These are phyloP conservation scores for Pteropus rufus DNA, from an alignment of 2,797 vertebrate genomes.

Conservation along the genomic window DNA sequence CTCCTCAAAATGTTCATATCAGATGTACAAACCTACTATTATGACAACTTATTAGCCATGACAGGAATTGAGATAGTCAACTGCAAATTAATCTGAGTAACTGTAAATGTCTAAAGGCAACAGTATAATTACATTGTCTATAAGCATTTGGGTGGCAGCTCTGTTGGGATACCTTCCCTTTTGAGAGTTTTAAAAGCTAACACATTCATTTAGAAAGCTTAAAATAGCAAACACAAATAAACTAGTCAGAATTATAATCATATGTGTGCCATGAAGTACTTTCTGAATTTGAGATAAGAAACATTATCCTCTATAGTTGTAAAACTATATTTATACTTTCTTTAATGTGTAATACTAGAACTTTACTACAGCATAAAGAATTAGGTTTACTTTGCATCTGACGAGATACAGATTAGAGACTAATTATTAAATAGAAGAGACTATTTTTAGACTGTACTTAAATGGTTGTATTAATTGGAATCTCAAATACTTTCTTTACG, in stretches of 20 bases:
- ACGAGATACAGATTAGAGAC: slow-evolving; percentile 42
- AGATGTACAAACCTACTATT: not conserved
- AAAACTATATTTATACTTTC: slow-evolving; percentile 34
- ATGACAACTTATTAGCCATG: not conserved
- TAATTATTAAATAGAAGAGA: not conserved
- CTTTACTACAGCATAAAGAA: slow-evolving; percentile 50
- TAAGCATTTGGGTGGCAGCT: slow-evolving; percentile 6
- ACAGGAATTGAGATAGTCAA: not conserved
- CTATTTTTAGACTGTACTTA: slow-evolving; percentile 42
- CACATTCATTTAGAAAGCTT: slow-evolving; percentile 36
- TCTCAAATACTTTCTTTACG: slow-evolving; percentile 41
- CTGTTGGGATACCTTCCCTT: not conserved
- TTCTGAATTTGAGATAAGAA: slow-evolving; percentile 10
- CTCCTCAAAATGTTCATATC: not conserved
- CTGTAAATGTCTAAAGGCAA: not conserved
- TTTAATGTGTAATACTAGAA: not conserved
- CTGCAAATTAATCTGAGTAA: not conserved
- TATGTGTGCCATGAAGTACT: not conserved
- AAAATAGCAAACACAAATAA: slow-evolving; percentile 29
- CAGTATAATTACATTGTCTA: not conserved
- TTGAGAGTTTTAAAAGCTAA: slow-evolving; percentile 34
- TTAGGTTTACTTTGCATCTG: slow-evolving; percentile 49
- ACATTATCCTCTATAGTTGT: not conserved
- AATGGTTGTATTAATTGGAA: slow-evolving; percentile 53
- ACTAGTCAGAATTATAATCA: slow-evolving; percentile 20